Evolutionary conservation across 2,888 invertebrate genomes (phyloP).

Genomic region (Tethea ocularis): DNA sequence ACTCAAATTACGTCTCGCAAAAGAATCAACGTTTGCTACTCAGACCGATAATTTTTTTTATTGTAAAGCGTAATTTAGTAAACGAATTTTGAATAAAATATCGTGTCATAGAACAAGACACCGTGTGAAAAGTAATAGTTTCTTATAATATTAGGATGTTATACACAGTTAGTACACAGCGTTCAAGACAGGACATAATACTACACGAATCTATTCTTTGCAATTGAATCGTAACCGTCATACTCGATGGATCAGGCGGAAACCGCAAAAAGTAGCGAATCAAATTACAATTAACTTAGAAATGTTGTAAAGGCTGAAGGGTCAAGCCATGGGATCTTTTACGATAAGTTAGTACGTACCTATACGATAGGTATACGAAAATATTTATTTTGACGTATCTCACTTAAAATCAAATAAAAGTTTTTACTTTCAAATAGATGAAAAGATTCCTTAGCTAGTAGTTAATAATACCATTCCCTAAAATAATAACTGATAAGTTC

Average conservation of each 20-base stretch:
- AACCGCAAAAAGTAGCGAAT: constrained; percentile 81
- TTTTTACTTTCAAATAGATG: no score
- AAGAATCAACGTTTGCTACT: background rate
- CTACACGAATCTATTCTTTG: constrained; percentile 53
- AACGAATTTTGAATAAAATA: background rate
- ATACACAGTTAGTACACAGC: no score
- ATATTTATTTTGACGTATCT: no score
- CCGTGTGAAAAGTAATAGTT: constrained; percentile 52
- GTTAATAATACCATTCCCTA: no score
- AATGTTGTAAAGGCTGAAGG: constrained; percentile 46
- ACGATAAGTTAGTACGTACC: background rate
- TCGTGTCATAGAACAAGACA: constrained; percentile 48
- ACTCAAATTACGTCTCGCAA: background rate
- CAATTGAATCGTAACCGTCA: constrained; percentile 78
- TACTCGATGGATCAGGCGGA: constrained; percentile 74
- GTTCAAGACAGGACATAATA: constrained; percentile 53
- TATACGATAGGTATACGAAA: no score
- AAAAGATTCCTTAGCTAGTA: no score
- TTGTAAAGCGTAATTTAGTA: background rate
- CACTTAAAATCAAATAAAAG: no score
- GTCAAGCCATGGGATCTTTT: constrained; percentile 39
- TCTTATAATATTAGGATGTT: no score
- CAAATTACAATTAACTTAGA: constrained; percentile 65
- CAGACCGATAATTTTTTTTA: no score
- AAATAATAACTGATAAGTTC: constrained; percentile 28